A percentile compares a stretch with the other conserved stretches of the same genome.
Conservation (phyloP, 2,888 invertebrate genomes). For the Diarsia brunnea region DNA sequence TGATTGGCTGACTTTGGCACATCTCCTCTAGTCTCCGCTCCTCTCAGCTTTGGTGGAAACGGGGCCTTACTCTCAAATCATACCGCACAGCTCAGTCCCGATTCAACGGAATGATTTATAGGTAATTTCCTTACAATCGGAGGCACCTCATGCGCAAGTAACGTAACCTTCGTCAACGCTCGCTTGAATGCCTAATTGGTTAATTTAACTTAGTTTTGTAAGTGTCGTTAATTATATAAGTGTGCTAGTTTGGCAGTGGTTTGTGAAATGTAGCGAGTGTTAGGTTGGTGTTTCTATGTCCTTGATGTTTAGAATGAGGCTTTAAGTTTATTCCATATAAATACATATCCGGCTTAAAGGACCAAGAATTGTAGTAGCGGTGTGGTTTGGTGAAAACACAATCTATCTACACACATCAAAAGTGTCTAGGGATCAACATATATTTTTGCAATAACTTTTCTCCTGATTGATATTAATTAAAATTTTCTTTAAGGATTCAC, state of each 20-base stretch:
- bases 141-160: constrained; percentile 56
- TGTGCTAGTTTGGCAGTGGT: constrained; percentile 43
- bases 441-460: too few relatives aligned
- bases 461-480: too few relatives aligned
- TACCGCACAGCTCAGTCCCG: background rate
- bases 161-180: constrained; percentile 64
- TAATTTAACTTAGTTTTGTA: constrained; percentile 70
- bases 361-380: background rate
- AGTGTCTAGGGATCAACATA: too few relatives aligned
- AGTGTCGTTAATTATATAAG: constrained; percentile 69
- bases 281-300: background rate
- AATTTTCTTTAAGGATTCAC: too few relatives aligned
- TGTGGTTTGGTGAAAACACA: background rate
- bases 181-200: constrained; percentile 68
- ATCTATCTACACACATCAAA: too few relatives aligned
- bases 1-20: too few relatives aligned
- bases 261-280: constrained; percentile 20
- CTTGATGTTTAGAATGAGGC: background rate
- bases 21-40: too few relatives aligned
- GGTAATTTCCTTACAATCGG: constrained; percentile 70
- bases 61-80: background rate
- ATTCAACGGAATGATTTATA: constrained; percentile 66
- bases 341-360: background rate
- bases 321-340: background rate
- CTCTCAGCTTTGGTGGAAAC: too few relatives aligned